Evolutionary conservation across 2,113 vertebrate genomes (phyloP).

Genomic region (Cacatua alba): DNA sequence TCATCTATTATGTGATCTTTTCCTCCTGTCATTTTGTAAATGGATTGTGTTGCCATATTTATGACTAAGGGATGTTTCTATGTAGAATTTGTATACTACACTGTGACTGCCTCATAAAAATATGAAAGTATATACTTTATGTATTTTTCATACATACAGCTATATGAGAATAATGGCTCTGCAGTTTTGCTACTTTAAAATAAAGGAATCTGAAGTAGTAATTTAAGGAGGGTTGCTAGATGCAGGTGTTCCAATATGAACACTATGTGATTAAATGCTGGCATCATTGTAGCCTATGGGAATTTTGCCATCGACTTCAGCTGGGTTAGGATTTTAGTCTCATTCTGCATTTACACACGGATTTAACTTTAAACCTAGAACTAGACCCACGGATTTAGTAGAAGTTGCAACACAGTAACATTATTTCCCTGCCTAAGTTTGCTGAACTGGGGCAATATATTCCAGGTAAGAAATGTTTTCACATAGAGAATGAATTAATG

Average conservation of each 20-base stretch:
- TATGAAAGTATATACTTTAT: not conserved
- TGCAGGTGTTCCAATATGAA: conserved; percentile 13
- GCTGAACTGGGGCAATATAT: not conserved
- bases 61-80: conserved; percentile 11
- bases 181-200: conserved; percentile 25
- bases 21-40: not conserved
- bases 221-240: conserved; percentile 39
- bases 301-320: not conserved
- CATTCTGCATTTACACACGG: not conserved
- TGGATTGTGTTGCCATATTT: not conserved
- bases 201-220: not conserved
- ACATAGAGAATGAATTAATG: not conserved
- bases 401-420: not conserved
- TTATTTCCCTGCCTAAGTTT: not conserved
- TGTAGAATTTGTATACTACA: conserved; percentile 9
- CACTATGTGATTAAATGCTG: not conserved
- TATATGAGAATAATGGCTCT: not conserved
- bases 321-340: not conserved
- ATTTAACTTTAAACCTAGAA: not conserved
- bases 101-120: not conserved
- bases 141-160: not conserved
- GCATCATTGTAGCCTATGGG: not conserved
- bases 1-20: not conserved
- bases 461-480: conserved; percentile 30
- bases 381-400: not conserved